Percentiles rank a stretch among this genome's conserved stretches.
Conservation (phyloP, 2,797 vertebrate genomes). For the Chiloscyllium punctatum region DNA sequence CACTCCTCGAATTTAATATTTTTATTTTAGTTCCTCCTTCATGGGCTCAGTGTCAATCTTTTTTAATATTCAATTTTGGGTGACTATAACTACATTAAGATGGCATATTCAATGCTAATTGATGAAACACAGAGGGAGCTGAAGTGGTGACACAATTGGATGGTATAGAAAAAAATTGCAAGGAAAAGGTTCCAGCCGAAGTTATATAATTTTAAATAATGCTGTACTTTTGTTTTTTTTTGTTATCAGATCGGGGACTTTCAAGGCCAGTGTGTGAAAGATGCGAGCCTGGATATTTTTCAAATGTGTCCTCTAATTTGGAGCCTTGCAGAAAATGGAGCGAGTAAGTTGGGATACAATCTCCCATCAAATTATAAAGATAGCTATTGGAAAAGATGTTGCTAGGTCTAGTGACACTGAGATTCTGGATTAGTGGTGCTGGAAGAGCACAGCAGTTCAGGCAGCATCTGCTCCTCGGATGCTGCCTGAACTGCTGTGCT, state of each 20-base stretch:
- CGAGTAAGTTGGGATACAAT: slow-evolving; percentile 12
- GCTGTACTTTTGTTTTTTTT: not conserved
- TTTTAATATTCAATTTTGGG: too few relatives aligned
- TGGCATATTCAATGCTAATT: not conserved
- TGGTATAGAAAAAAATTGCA: not conserved
- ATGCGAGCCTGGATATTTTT: slow-evolving; percentile 20
- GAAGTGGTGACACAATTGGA: not conserved
- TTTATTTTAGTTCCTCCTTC: not conserved
- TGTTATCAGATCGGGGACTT: not conserved
- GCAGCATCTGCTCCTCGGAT: too few relatives aligned
- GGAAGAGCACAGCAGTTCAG: too few relatives aligned
- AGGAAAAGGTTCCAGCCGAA: not conserved
- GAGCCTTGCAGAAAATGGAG: slow-evolving; percentile 19
- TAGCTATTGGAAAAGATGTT: not conserved
- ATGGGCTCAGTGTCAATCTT: not conserved
- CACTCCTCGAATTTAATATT: not conserved
- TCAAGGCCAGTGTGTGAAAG: not conserved
- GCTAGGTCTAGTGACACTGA: not conserved
- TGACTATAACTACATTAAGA: not conserved
- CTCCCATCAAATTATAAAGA: not conserved
- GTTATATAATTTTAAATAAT: not conserved
- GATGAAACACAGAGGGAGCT: not conserved
- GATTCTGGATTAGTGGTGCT: too few relatives aligned
- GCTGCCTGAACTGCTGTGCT: too few relatives aligned
- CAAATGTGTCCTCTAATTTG: not conserved